Percentiles rank a stretch among this genome's conserved stretches.
phyloP scores from a whole-genome alignment of 2,797 vertebrate genomes.

The Ctenochaetus hawaiiensis region DNA sequence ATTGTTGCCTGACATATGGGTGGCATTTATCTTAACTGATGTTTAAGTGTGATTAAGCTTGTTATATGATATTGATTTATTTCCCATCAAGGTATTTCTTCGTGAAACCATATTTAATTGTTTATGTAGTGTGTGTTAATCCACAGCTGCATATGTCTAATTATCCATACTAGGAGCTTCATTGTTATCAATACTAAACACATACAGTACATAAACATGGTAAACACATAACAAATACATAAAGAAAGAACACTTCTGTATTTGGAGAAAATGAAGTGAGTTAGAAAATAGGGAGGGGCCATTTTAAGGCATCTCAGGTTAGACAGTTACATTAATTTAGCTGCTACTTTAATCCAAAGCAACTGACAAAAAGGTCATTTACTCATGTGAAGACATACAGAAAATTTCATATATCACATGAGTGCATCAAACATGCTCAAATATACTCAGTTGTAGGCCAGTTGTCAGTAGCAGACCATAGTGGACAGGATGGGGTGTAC shows the following conservation, averaged over 20 bases:
- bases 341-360: too few species aligned
- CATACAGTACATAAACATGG: neutral
- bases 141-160: too few species aligned
- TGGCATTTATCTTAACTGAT: neutral
- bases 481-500: too few species aligned
- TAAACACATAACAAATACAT: neutral
- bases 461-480: too few species aligned
- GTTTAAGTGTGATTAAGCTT: neutral
- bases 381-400: too few species aligned
- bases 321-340: neutral
- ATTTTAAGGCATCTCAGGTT: neutral
- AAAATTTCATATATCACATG: too few species aligned
- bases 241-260: neutral
- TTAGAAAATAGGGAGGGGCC: neutral
- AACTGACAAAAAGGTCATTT: too few species aligned
- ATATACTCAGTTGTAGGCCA: too few species aligned
- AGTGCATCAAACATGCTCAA: too few species aligned
- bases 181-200: neutral
- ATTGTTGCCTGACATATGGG: neutral
- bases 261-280: neutral
- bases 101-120: neutral
- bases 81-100: neutral
- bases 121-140: neutral
- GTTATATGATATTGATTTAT: neutral
- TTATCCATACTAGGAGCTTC: neutral